Base-by-base conservation (phyloP, 2,113 vertebrate species). In the Corythaixoides concolor region DNA sequence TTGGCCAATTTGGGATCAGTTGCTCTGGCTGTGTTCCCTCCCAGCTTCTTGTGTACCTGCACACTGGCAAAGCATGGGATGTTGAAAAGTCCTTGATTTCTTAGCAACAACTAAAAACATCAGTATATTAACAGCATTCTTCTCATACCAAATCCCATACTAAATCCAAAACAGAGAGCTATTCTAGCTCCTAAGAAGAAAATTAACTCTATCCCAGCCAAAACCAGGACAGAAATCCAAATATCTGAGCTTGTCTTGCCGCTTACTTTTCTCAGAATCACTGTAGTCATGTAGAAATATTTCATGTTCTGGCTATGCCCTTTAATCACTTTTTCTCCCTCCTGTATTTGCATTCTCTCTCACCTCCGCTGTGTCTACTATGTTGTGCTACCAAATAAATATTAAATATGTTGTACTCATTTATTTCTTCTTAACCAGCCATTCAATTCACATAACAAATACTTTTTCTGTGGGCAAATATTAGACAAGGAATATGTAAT, bases 371-470 rank as follows among this genome's bases (percentile, higher is more conserved):
- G 13, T 69, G 59, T 88, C 92, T 91, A 39, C 49, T 69, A 13
- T 80, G 60, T 89, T 91, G 77, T 95, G 63, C 87, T 83, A 78
- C 62, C 84, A 89, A 96, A 96, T 97, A 95, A 97, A 97, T 97
- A 97, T 96, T 97, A 95, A 93, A 94, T 85, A 75, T 50, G n/a
- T 78, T 88, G 72, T 77, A 77, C 69, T 88, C 67, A 85, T 95
- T 95, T 87, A 83, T n/a, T 86, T 92, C 85, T 96, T 84, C 87
- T 72, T 93, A 94, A 91, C 55, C 77, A 93, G 56, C 66, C 30
- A 33, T 93, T 96, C 81, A 82, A 89, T 86, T 89, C 89, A 83
- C 77, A 53, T 82, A 50, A 95, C 77, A 95, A 97, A 97, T 93
- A 91, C 69, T 82, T 70, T 35, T 81, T 89, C 72, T 56, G 43